Evolutionary conservation across 2,797 vertebrate species (phyloP).

Genomic region (Astyanax mexicanus): DNA sequence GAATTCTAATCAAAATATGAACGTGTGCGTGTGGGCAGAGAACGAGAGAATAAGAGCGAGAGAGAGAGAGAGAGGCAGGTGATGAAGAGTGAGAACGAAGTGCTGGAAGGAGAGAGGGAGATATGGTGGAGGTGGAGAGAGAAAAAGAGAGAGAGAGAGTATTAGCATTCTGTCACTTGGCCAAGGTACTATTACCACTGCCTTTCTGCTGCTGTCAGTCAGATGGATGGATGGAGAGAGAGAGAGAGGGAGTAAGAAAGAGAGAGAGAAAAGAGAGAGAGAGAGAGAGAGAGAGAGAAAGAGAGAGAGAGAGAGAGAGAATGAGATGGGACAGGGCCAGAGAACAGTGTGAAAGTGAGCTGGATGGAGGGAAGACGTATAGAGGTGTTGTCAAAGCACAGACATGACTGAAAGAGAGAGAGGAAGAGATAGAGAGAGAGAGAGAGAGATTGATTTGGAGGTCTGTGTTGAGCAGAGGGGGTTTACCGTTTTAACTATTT

Average conservation of each 20-base stretch:
- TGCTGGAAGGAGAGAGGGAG: background rate
- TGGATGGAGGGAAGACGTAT: conserved; percentile 2
- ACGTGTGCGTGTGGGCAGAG: conserved; percentile 25
- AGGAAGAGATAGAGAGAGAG: background rate
- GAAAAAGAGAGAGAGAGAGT: conserved; percentile 7
- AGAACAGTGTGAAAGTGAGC: background rate
- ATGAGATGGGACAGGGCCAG: conserved; percentile 4
- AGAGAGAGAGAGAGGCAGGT: background rate
- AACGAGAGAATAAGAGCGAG: background rate
- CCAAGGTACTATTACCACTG: conserved; percentile 28
- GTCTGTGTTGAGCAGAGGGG: background rate
- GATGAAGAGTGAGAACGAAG: background rate
- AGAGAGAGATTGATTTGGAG: conserved; percentile 4
- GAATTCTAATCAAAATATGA: conserved; percentile 49
- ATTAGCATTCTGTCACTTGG: conserved; percentile 28
- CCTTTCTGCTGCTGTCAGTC: conserved; percentile 30
- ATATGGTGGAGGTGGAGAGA: background rate
- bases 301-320: conserved; percentile 7
- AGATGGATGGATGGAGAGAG: conserved; percentile 27
- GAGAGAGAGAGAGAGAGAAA: conserved; percentile 4
- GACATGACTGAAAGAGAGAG: too few species aligned
- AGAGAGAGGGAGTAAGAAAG: conserved; percentile 5
- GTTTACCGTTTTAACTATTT: background rate
- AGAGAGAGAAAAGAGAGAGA: background rate
- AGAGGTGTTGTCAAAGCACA: background rate